Percentiles rank a stretch among this genome's conserved stretches.
These are phyloP conservation scores for Caenorhabditis virilis DNA, from an alignment of 2,888 invertebrate species.

Conservation along the genomic window DNA sequence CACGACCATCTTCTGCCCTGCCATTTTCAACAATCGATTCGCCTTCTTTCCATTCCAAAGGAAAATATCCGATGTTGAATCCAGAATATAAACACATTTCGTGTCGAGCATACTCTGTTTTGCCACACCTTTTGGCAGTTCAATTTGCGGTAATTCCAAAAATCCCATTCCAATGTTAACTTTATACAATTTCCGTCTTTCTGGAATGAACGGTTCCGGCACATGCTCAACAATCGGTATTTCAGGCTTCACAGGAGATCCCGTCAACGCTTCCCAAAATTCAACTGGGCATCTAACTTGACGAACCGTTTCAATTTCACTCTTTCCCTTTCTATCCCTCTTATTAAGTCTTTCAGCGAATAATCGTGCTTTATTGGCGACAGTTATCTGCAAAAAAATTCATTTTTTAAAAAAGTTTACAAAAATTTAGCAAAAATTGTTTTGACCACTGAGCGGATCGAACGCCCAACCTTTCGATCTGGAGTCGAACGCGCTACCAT, in stretches of 20 bases:
- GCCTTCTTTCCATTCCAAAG: conserved; percentile 91
- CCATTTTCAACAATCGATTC: conserved; percentile 75
- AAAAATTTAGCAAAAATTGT: conserved; percentile 6
- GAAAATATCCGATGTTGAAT: conserved; percentile 79
- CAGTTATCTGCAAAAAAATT: conserved; percentile 55
- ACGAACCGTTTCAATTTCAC: conserved; percentile 83
- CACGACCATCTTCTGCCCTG: conserved; percentile 62
- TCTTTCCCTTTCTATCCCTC: conserved; percentile 92
- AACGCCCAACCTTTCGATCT: conserved; percentile 60
- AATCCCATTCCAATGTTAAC: conserved; percentile 98
- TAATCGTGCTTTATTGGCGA: conserved; percentile 74
- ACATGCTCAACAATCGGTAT: conserved; percentile 75
- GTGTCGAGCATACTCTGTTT: conserved; percentile 79
- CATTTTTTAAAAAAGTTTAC: background rate
- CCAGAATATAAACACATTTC: conserved; percentile 92
- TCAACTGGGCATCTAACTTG: conserved; percentile 83
- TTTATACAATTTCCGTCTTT: conserved; percentile 57
- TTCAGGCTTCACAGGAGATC: conserved; percentile 43
- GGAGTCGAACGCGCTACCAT: conserved; percentile 60
- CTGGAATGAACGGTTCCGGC: conserved; percentile 56
- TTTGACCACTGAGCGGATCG: conserved; percentile 57
- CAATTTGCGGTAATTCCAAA: conserved; percentile 89
- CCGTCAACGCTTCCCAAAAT: conserved; percentile 80
- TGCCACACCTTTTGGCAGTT: conserved; percentile 56
- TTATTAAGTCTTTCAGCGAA: conserved; percentile 98